Conservation (phyloP, 2,797 vertebrate genomes). For the Arrhamphus sclerolepis region DNA sequence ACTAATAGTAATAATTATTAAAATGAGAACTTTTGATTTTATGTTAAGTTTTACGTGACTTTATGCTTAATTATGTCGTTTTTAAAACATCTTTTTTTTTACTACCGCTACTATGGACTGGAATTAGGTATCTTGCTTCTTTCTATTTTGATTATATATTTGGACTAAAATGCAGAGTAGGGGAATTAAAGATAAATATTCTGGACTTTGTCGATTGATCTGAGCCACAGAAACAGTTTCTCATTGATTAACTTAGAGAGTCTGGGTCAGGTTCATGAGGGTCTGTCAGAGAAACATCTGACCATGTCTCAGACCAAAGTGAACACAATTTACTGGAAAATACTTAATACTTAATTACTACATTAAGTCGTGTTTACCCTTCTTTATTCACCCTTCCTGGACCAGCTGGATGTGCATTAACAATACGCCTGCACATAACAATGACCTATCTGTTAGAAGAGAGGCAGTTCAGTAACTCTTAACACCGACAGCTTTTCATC, state of each 20-base stretch:
- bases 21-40: too few relatives aligned
- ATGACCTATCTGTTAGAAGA: background rate
- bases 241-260: conserved; percentile 20
- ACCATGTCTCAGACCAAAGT: conserved; percentile 24
- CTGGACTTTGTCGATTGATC: conserved; percentile 30
- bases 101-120: too few relatives aligned
- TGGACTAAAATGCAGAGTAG: background rate
- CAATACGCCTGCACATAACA: background rate
- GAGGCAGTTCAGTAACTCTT: too few relatives aligned
- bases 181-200: background rate
- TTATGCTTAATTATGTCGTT: too few relatives aligned
- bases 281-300: conserved; percentile 18
- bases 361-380: conserved; percentile 21
- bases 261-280: conserved; percentile 13
- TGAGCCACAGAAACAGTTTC: background rate
- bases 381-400: conserved; percentile 30
- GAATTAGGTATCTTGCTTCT: too few relatives aligned
- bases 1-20: too few relatives aligned
- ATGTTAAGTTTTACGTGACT: too few relatives aligned
- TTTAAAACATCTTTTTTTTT: too few relatives aligned
- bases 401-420: background rate
- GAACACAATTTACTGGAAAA: conserved; percentile 47
- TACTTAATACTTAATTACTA: conserved; percentile 25
- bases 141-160: conserved; percentile 8
- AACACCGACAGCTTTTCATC: too few relatives aligned